These are phyloP conservation scores for Drosophila bocki DNA, from an alignment of 1,140 invertebrate genomes.

Conservation along the genomic window DNA sequence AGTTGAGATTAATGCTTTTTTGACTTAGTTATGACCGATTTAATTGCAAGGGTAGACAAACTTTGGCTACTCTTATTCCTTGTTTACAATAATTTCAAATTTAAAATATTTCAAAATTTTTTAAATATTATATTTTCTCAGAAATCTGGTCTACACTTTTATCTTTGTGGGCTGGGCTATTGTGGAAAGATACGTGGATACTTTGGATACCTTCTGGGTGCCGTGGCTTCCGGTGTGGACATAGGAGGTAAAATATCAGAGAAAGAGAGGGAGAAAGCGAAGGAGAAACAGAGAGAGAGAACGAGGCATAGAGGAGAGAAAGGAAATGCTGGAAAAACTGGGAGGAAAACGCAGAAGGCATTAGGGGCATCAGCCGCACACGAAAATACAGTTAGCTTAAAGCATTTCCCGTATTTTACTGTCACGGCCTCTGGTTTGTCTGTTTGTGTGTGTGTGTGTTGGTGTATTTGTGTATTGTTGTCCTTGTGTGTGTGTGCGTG, in stretches of 20 bases:
- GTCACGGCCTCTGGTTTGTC: slow-evolving; percentile 42
- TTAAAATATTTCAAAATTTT: neutral
- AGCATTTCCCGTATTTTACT: slow-evolving; percentile 82
- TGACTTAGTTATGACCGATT: too few species aligned
- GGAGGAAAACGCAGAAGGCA: slow-evolving; percentile 38
- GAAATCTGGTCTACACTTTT: neutral
- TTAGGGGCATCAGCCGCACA: slow-evolving; percentile 75
- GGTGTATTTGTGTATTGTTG: slow-evolving; percentile 11
- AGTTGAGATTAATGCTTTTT: too few species aligned
- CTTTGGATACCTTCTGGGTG: slow-evolving; percentile 26
- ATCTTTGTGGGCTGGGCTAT: slow-evolving; percentile 55
- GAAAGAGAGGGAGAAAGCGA: neutral
- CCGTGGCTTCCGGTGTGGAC: slow-evolving; percentile 20
- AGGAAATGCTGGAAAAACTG: neutral
- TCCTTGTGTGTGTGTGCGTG: slow-evolving; percentile 8
- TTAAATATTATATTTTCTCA: neutral
- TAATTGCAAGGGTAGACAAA: too few species aligned
- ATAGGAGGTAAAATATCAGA: slow-evolving; percentile 9
- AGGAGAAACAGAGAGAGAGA: too few species aligned
- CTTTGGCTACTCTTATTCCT: too few species aligned
- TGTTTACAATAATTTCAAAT: too few species aligned
- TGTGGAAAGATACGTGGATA: slow-evolving; percentile 20
- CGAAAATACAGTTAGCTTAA: slow-evolving; percentile 83
- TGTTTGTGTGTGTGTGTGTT: slow-evolving; percentile 15
- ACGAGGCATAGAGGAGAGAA: too few species aligned